phyloP scores from a whole-genome alignment of 2,113 vertebrate genomes.

The Salvelinus namaycush region DNA sequence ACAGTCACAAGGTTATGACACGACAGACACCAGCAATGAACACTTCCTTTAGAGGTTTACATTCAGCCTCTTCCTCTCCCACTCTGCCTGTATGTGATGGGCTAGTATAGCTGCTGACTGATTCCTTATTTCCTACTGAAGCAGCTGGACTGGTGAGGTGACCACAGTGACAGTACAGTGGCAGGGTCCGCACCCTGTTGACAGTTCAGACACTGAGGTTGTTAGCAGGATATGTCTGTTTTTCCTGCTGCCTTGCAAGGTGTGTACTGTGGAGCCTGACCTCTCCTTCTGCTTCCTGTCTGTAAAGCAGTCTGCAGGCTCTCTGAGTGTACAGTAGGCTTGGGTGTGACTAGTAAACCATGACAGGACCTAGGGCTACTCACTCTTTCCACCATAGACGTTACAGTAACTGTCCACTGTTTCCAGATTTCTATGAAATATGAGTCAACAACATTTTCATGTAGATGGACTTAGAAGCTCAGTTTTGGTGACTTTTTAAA shows the following conservation, averaged over 20 bases:
- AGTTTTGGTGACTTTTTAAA: no score
- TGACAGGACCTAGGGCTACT: constrained; percentile 16
- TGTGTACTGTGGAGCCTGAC: background rate
- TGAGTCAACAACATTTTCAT: no score
- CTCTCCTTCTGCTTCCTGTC: background rate
- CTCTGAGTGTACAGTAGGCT: background rate
- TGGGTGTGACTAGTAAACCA: background rate
- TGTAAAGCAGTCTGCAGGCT: background rate
- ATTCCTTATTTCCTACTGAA: background rate
- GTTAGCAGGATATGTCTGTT: background rate
- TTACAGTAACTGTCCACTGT: background rate
- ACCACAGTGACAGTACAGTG: background rate
- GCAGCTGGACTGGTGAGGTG: background rate
- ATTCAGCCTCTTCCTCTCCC: background rate
- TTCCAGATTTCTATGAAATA: no score
- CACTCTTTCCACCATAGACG: constrained; percentile 1
- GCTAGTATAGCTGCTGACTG: background rate
- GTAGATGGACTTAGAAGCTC: no score
- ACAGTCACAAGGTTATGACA: background rate
- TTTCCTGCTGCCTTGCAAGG: background rate
- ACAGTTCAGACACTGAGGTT: background rate
- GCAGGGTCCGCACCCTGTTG: background rate
- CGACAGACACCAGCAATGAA: background rate
- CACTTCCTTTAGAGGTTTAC: background rate
- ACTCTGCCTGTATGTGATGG: background rate